Evolutionary conservation across 1,140 invertebrate species (phyloP).

Genomic region (Radopholus similis): DNA sequence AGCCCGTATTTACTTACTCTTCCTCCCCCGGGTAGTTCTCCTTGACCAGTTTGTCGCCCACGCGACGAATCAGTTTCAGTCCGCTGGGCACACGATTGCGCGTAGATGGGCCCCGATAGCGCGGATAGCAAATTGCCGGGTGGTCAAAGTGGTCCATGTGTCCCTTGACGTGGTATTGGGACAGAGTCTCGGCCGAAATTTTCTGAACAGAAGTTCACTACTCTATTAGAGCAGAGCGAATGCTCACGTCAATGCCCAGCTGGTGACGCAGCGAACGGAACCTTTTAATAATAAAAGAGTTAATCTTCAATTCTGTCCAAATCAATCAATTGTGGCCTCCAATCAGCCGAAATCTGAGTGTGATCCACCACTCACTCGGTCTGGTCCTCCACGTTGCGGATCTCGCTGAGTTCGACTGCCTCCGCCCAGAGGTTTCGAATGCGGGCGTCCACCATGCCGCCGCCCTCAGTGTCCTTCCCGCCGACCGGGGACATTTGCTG

Average conservation of each 20-base stretch:
- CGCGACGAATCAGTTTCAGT: constrained; percentile 51
- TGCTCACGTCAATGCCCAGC: constrained; percentile 50
- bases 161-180: constrained; percentile 49
- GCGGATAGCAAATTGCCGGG: constrained; percentile 51
- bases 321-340: background rate
- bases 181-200: constrained; percentile 52
- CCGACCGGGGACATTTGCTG: too few species aligned
- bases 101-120: constrained; percentile 47
- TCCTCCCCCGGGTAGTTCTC: constrained; percentile 55
- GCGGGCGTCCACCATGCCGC: constrained; percentile 38
- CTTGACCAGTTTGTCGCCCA: constrained; percentile 56
- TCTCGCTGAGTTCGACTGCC: constrained; percentile 46
- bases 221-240: constrained; percentile 23
- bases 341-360: background rate
- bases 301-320: background rate
- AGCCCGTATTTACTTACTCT: constrained; percentile 28
- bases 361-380: constrained; percentile 23
- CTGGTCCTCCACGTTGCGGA: constrained; percentile 49
- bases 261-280: constrained; percentile 45
- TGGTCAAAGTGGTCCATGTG: constrained; percentile 59
- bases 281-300: background rate
- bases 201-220: constrained; percentile 28
- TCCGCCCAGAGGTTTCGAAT: constrained; percentile 49
- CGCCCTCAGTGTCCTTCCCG: background rate
- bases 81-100: constrained; percentile 47